phyloP scores from a whole-genome alignment of 2,113 vertebrate genomes.

The Tauraco erythrolophus region DNA sequence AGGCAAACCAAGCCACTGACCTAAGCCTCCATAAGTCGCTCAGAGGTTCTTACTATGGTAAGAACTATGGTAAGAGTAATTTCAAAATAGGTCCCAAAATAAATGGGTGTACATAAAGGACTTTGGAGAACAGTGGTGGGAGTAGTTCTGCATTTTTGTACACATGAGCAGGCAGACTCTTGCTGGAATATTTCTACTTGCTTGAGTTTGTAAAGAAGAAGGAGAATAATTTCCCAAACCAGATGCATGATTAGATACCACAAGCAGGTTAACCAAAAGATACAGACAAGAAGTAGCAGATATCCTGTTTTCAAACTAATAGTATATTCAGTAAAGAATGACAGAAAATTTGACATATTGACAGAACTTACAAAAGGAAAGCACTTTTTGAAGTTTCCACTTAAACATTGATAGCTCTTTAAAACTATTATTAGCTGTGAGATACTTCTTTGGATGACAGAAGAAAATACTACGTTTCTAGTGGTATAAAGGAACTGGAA shows the following conservation, averaged over 20 bases:
- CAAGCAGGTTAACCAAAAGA: neutral
- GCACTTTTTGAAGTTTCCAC: neutral
- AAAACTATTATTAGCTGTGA: slow-evolving; percentile 18
- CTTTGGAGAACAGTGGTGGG: neutral
- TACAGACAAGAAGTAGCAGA: neutral
- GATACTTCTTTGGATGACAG: neutral
- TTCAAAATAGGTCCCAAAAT: neutral
- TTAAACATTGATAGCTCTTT: neutral
- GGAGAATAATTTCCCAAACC: neutral
- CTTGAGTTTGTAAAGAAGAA: neutral
- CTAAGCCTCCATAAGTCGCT: neutral
- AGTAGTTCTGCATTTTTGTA: neutral
- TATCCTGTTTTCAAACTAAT: neutral
- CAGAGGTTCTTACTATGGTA: neutral
- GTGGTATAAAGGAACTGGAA: neutral
- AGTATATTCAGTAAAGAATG: neutral
- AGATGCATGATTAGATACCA: neutral
- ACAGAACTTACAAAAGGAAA: neutral
- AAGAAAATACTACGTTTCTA: slow-evolving; percentile 11
- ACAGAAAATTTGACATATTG: slow-evolving; percentile 1
- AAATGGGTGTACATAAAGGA: neutral
- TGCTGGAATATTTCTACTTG: neutral
- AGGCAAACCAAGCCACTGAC: neutral
- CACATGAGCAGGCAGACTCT: neutral
- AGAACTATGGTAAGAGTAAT: neutral